Conservation (phyloP, 1,140 invertebrate species). For the Cydia strobilella region DNA sequence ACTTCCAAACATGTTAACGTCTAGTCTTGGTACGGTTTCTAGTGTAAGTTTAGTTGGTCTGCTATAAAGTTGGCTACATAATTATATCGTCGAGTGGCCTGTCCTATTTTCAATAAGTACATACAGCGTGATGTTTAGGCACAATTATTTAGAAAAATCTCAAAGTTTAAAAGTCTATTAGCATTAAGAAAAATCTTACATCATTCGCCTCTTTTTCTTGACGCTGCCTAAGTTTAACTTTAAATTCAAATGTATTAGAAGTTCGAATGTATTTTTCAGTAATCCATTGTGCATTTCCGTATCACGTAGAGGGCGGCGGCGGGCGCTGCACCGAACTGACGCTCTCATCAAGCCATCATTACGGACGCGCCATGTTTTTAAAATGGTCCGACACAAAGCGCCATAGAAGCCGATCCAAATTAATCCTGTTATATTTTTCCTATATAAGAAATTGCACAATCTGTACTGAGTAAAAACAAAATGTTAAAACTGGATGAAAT, state of each 20-base stretch:
- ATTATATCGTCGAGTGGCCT: not conserved
- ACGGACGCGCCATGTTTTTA: conserved; percentile 75
- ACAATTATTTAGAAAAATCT: too few species aligned
- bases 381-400: conserved; percentile 68
- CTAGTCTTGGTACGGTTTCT: conserved; percentile 31
- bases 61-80: conserved; percentile 41
- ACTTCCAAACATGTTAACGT: conserved; percentile 47
- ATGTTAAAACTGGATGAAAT: not conserved
- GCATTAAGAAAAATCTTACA: too few species aligned
- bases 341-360: conserved; percentile 74
- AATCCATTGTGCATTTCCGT: conserved; percentile 31
- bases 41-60: conserved; percentile 42
- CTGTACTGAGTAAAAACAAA: not conserved
- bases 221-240: too few species aligned
- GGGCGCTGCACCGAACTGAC: conserved; percentile 49
- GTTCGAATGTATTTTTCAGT: conserved; percentile 11
- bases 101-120: not conserved
- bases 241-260: not conserved
- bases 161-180: too few species aligned
- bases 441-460: conserved; percentile 20
- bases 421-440: conserved; percentile 49
- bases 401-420: conserved; percentile 55
- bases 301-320: conserved; percentile 31
- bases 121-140: too few species aligned
- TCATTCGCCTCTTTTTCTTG: too few species aligned